Percentiles rank a stretch among this genome's conserved stretches.
These are phyloP conservation scores for Hiodon alosoides DNA, from an alignment of 2,113 vertebrate species.

Conservation along the genomic window DNA sequence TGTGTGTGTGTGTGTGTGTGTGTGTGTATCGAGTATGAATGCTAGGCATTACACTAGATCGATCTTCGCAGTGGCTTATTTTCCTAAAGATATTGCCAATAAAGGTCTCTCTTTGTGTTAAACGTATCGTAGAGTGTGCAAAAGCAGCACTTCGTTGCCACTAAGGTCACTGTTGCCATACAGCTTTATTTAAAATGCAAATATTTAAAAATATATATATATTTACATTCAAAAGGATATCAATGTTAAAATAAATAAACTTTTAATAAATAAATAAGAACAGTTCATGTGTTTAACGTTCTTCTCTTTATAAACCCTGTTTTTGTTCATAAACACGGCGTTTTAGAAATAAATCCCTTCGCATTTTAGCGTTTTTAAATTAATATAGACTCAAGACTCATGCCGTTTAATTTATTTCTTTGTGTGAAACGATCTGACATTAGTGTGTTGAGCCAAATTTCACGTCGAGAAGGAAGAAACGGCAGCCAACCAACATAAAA, in stretches of 20 bases:
- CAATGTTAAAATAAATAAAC: neutral
- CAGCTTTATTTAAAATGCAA: constrained; percentile 72
- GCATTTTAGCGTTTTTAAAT: no score
- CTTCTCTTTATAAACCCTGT: no score
- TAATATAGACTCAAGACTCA: no score
- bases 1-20: no score
- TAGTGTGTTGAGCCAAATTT: constrained; percentile 80
- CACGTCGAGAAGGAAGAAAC: constrained; percentile 86
- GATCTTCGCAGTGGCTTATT: constrained; percentile 65
- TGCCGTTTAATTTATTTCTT: constrained; percentile 3
- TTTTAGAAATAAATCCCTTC: no score
- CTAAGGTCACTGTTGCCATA: constrained; percentile 53
- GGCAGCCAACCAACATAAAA: constrained; percentile 95
- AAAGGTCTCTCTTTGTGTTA: constrained; percentile 60
- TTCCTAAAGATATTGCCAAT: constrained; percentile 68
- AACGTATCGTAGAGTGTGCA: constrained; percentile 47
- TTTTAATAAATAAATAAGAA: neutral
- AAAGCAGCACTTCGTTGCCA: constrained; percentile 30
- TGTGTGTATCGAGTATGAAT: neutral
- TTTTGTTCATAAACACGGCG: no score
- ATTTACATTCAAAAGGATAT: no score
- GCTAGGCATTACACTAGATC: constrained; percentile 51
- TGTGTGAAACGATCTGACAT: no score
- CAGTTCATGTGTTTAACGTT: no score
- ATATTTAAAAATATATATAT: constrained; percentile 80